phyloP scores from a whole-genome alignment of 2,888 invertebrate genomes.

The Neria commutata region DNA sequence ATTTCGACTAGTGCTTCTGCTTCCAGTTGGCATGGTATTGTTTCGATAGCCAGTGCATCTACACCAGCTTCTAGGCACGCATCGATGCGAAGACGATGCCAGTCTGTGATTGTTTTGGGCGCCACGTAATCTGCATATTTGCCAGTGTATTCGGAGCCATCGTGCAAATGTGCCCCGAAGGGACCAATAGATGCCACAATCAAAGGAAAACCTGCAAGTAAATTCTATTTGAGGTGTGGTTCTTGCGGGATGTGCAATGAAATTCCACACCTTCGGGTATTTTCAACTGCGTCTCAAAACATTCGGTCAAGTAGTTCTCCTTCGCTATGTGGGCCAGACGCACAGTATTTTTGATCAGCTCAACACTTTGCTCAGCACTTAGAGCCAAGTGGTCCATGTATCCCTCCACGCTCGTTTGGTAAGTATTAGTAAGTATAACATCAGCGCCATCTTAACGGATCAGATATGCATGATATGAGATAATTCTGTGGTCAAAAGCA shows the following conservation, averaged over 20 bases:
- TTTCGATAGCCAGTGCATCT: constrained; percentile 88
- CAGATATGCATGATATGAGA: neutral
- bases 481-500: no score
- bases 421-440: constrained; percentile 85
- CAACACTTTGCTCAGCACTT: constrained; percentile 70
- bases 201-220: constrained; percentile 63
- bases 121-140: constrained; percentile 74
- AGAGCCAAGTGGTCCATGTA: constrained; percentile 77
- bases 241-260: neutral
- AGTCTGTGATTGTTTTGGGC: constrained; percentile 73
- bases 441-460: constrained; percentile 78
- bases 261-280: constrained; percentile 41
- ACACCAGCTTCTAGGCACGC: constrained; percentile 81
- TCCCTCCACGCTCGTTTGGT: constrained; percentile 83
- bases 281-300: constrained; percentile 50
- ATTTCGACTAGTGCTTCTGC: constrained; percentile 82
- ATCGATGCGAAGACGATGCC: constrained; percentile 84
- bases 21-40: constrained; percentile 87
- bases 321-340: constrained; percentile 76
- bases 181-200: constrained; percentile 92
- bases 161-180: constrained; percentile 87
- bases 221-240: neutral
- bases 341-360: constrained; percentile 77
- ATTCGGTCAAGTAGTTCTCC: constrained; percentile 67
- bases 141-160: constrained; percentile 94